These are phyloP conservation scores for Thymelicus sylvestris DNA, from an alignment of 2,888 invertebrate genomes.

Conservation along the genomic window DNA sequence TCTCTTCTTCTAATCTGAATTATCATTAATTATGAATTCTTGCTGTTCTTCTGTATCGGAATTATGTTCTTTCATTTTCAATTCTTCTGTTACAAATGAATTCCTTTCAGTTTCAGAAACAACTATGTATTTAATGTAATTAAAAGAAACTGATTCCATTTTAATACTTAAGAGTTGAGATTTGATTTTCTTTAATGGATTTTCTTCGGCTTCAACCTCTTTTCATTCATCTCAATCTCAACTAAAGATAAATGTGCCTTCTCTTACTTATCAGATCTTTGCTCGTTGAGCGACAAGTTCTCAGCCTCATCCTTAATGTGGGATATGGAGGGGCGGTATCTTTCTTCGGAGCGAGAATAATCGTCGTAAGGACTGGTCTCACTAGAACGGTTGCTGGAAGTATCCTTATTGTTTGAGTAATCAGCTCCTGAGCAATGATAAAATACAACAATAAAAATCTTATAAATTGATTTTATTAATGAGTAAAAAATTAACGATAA, in stretches of 20 bases:
- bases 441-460: too few species aligned
- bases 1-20: neutral
- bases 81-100: neutral
- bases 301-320: conserved; percentile 82
- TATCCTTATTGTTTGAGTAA: conserved; percentile 73
- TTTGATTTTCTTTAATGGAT: neutral
- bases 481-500: too few species aligned
- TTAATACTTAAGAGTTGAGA: conserved; percentile 1
- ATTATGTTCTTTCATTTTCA: neutral
- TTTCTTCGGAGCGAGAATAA: conserved; percentile 70
- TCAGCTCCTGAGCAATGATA: conserved; percentile 48
- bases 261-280: conserved; percentile 77
- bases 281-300: conserved; percentile 80
- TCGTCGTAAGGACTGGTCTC: conserved; percentile 79
- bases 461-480: too few species aligned
- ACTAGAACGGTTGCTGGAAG: conserved; percentile 73
- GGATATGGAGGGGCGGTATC: conserved; percentile 72
- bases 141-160: neutral
- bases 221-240: conserved; percentile 6
- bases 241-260: conserved; percentile 17
- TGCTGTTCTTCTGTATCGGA: neutral
- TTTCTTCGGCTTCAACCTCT: neutral
- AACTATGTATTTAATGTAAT: neutral
- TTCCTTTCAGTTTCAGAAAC: neutral
- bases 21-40: neutral